Base-by-base conservation (phyloP, 2,888 invertebrate species). In the Saturnia pavonia region DNA sequence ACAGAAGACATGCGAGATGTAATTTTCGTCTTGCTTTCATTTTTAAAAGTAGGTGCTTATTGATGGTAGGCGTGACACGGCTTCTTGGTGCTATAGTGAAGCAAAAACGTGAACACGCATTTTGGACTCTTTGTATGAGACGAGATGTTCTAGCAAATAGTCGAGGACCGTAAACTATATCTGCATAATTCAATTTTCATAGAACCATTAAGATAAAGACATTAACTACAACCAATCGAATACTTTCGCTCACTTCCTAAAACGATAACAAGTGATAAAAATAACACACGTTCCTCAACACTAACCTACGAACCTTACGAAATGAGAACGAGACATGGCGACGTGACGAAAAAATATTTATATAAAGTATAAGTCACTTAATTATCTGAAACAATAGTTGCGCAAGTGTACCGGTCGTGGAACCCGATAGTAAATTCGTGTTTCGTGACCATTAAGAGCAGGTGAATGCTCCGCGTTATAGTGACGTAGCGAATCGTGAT, bases 401-500 rank as follows among this genome's bases (percentile, higher is more conserved):
- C 69, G 63, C 69, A 51, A 72, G 40, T 14, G 57, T 27, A 40
- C 22, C 60, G 60, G 45, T 68, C 70, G 68, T 60, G 19, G 70
- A 72, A 67, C 72, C 54, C 69, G 71, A 66, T 19, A 67, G 70
- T 66, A 66, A 34, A 67, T 67, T 68, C 22, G 57, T 67, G 67
- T 70, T 69, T 70, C 70, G 68, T 70, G 67, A 65, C 67, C 60
- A 68, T 69, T 70, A 69, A 22, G 69, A 63, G 45, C 70, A 72
- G 72, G 72, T 72, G 69, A 72, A 72, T 43, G 72, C 67, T 67
- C 67, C 27, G 8, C 48, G 57, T n/a, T n/a, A n/a, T 54, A 57
- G 40, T 48, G 43, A 51, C 54, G 63, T 16, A 16, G 54, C 48
- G 27, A 69, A 57, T 69, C n/a, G 19, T 19, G 25, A 51, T 42